phyloP scores from a whole-genome alignment of 2,113 vertebrate species.

The Cryptoleucopteryx plumbea region DNA sequence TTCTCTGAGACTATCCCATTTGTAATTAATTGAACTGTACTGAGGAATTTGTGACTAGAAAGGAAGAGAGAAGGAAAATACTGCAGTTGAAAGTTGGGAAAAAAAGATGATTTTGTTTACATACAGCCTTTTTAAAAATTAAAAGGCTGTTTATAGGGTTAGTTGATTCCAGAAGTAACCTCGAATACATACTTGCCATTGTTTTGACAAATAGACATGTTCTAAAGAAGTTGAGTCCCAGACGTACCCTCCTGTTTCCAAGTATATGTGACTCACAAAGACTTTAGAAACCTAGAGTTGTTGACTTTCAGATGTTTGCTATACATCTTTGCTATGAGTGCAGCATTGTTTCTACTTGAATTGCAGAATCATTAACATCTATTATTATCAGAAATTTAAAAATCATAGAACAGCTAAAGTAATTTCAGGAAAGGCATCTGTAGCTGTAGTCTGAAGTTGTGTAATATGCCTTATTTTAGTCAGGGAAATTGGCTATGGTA shows the following conservation, averaged over 20 bases:
- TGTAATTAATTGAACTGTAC: neutral
- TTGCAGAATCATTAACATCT: neutral
- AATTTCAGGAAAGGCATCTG: neutral
- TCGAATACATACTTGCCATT: neutral
- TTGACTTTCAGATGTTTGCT: neutral
- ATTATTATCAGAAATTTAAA: neutral
- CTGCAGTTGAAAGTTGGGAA: neutral
- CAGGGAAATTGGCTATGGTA: neutral
- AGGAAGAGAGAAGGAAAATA: neutral
- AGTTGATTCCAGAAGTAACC: neutral
- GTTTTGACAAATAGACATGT: neutral
- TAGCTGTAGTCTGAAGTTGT: neutral
- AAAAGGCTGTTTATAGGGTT: neutral
- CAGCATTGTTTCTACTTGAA: neutral
- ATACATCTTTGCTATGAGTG: neutral
- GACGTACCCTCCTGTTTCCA: neutral
- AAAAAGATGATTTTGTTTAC: neutral
- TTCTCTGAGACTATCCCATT: neutral
- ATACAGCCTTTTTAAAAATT: neutral
- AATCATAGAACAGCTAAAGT: neutral
- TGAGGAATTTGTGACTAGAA: neutral
- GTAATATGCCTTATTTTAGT: neutral
- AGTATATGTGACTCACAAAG: neutral
- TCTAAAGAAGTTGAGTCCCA: neutral
- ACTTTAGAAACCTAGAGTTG: neutral